Evolutionary conservation across 2,113 vertebrate species (phyloP), one percentile per base, ranked within the genome.

Genomic region (Atrichornis clamosus): DNA sequence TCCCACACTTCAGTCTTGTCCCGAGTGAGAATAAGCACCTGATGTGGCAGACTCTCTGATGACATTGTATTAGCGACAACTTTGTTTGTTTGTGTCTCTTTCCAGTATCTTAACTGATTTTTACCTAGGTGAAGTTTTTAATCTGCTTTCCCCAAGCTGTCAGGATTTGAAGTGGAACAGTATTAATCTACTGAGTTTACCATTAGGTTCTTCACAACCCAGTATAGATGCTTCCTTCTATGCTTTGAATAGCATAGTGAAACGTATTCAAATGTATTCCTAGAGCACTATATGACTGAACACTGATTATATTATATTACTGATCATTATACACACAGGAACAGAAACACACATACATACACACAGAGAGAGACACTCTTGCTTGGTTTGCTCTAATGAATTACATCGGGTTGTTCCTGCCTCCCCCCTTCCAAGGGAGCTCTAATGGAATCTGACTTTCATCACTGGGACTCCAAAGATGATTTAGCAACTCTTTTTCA

Each of bases 291-390:
- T 20, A 53, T 3, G 13, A 47, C 27, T 3, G 13, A 55, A 28
- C n/a, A n/a, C n/a, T n/a, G n/a, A n/a, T n/a, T n/a, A n/a, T n/a
- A n/a, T n/a, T n/a, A n/a, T n/a, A n/a, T 72, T 32, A 69, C 20
- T 33, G 26, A 77, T n/a, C 26, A 21, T 49, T 60, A 32, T 35
- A 62, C 15, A 73, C 24, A 53, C 13, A 59, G 35, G 15, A 58
- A 50, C 1, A 3, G 39, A 64, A 79, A 87, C 7, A 58, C 44
- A 24, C 28, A 60, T 7, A n/a, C 9, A 19, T 3, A 32, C 17
- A 53, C 18, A 33, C 0, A 0, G 3, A 68, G 11, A 78, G 4
- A 35, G 24, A 35, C 3, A 28, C 23, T 49, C 76, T 89, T 0
- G 0, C 58, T 89, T 32, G 52, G 39, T 44, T 87, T 85, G 23